Base-by-base conservation (phyloP, 2,888 invertebrate genomes). In the Eudemis profundana region DNA sequence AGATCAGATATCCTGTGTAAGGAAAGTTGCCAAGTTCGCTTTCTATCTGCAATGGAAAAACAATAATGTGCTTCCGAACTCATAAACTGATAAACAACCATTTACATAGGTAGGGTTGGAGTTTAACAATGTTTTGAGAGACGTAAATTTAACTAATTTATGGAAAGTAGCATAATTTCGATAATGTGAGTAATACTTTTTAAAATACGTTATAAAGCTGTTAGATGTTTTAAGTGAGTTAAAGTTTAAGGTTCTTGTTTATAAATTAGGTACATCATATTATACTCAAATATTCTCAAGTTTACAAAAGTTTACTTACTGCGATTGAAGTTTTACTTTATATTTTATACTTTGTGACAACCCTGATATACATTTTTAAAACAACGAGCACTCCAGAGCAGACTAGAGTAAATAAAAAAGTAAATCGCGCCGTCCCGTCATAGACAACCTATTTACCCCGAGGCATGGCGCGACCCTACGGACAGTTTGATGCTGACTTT, bases 1-100 rank as follows among this genome's bases (percentile, higher is more conserved):
- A 73, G 81, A 83, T 86, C 86, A 86, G 83, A 79, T 79, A 75
- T 51, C 57, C 61, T 53, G 49, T 50, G 36, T 73, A 78, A 75
- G 76, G 75, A 84, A 84, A 83, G 76, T 83, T 83, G 76, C 80
- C 77, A 78, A 77, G 77, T 77, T 72, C 76, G 59, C 67, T 66
- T 54, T 69, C 68, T 66, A 72, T 72, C 71, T 69, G 66, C 68
- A 66, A 65, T 68, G 42, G 44, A 66, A 65, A 64, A 66, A 70
- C 70, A 70, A 73, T 79, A 79, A 76, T 75, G 70, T 70, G 62
- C 59, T 68, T 75, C 76, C 70, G 70, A 75, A 78, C 53, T 60
- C 59, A 78, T 76, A 75, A 77, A 69, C 76, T 70, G 76, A 77
- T 60, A 65, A 65, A 65, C 59, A 65, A 64, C 15, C 44, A 64